A percentile compares a stretch with the other conserved stretches of the same genome.
phyloP scores from a whole-genome alignment of 2,113 vertebrate species.

The Platycercus adscitus region DNA sequence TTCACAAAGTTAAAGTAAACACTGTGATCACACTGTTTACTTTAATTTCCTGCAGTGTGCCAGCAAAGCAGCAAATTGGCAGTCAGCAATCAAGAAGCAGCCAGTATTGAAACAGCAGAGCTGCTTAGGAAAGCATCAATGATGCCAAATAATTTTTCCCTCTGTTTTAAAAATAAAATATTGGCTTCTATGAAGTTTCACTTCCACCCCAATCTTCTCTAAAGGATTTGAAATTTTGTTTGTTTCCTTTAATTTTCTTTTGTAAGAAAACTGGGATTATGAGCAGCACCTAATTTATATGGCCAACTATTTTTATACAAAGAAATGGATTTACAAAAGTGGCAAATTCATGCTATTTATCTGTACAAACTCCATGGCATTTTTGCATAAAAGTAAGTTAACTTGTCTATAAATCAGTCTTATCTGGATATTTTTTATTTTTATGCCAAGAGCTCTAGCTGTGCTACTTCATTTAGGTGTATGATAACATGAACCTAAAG shows the following conservation, averaged over 20 bases:
- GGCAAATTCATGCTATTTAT: not conserved
- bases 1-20: conserved; percentile 72
- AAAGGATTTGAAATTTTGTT: not conserved
- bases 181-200: conserved; percentile 39
- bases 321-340: not conserved
- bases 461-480: not conserved
- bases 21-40: conserved; percentile 71
- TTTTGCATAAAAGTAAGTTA: conserved; percentile 2
- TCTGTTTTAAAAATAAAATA: conserved; percentile 59
- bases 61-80: conserved; percentile 72
- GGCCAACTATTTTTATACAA: not conserved
- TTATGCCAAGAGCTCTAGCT: not conserved
- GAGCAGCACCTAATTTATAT: not conserved
- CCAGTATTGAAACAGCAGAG: conserved; percentile 57
- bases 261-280: not conserved
- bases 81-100: conserved; percentile 62
- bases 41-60: conserved; percentile 68
- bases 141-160: conserved; percentile 44
- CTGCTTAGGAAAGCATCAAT: conserved; percentile 55
- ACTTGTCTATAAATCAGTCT: conserved; percentile 9
- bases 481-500: not conserved
- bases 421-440: not conserved
- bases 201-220: not conserved
- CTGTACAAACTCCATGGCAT: not conserved
- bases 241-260: conserved; percentile 19